Conservation (phyloP, 2,113 vertebrate species). For the Dipodomys spectabilis region DNA sequence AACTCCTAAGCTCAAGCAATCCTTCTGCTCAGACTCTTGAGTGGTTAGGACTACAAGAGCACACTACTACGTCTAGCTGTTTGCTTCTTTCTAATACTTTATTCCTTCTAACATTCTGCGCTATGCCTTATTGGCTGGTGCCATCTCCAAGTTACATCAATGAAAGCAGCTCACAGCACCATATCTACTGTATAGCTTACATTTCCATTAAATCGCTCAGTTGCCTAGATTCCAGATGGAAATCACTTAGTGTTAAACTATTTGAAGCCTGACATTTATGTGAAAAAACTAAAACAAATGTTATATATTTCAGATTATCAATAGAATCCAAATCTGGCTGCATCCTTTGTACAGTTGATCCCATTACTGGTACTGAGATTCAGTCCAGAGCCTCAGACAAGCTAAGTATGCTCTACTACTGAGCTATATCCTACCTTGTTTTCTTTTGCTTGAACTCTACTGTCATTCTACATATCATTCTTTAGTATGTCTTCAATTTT, state of each 20-base stretch:
- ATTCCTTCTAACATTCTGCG: background rate
- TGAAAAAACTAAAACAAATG: constrained; percentile 93
- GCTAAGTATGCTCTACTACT: background rate
- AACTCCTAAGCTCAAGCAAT: background rate
- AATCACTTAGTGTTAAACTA: constrained; percentile 92
- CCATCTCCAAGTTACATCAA: constrained; percentile 27
- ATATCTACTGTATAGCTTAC: constrained; percentile 86
- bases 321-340: constrained; percentile 28
- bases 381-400: background rate
- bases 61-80: background rate
- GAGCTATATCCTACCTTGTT: background rate
- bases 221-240: constrained; percentile 91
- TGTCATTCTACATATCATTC: background rate
- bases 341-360: background rate
- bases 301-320: background rate
- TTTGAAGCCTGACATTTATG: constrained; percentile 92
- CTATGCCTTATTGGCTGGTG: background rate
- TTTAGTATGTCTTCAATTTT: background rate
- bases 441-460: background rate
- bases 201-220: constrained; percentile 89
- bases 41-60: too few relatives aligned
- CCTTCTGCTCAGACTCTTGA: background rate
- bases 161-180: constrained; percentile 48
- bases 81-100: constrained; percentile 20
- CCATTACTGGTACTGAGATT: background rate